Evolutionary conservation across 2,797 vertebrate species (phyloP).

Genomic region (Arctocebus calabarensis): DNA sequence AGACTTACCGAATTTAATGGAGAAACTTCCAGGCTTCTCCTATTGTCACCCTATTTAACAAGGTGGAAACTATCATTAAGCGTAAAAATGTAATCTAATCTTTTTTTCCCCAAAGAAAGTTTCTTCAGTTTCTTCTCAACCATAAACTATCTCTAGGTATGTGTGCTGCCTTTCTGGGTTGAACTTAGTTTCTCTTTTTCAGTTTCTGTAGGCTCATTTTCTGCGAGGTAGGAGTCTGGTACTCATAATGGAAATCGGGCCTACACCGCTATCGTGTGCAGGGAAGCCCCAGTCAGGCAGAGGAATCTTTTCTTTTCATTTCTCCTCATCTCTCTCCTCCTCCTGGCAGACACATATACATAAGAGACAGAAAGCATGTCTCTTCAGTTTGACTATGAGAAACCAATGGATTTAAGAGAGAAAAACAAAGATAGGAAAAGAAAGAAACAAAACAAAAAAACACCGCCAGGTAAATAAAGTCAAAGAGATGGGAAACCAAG

Average conservation of each 20-base stretch:
- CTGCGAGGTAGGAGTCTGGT: background rate
- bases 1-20: too few relatives aligned
- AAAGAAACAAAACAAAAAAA: background rate
- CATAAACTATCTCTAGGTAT: background rate
- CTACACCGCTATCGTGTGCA: accelerated
- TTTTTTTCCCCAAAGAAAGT: background rate
- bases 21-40: background rate
- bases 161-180: background rate
- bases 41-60: background rate
- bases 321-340: too few relatives aligned
- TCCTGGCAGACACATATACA: accelerated
- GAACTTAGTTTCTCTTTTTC: background rate
- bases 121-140: background rate
- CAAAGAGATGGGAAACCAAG: background rate
- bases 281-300: too few relatives aligned
- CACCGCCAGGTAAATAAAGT: background rate
- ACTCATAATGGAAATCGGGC: too few relatives aligned
- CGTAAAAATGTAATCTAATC: background rate
- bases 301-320: background rate
- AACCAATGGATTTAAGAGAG: background rate
- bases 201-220: background rate
- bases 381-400: background rate
- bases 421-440: background rate
- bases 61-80: background rate
- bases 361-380: background rate